Percentiles rank a stretch among this genome's conserved stretches.
Evolutionary conservation across 1,140 invertebrate species (phyloP).

Genomic region (Metaphire vulgaris): DNA sequence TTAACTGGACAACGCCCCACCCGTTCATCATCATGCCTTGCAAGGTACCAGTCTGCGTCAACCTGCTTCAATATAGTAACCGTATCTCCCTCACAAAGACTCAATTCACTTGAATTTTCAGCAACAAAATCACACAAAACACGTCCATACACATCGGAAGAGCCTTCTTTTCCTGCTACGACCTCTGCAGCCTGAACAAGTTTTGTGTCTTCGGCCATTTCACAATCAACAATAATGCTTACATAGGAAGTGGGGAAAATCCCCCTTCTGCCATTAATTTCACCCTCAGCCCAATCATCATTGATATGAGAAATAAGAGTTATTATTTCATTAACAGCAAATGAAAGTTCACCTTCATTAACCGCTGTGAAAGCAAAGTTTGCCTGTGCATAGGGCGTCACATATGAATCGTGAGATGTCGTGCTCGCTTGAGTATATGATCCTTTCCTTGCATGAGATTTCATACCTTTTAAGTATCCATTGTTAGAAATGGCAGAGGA

Average conservation of each 20-base stretch:
- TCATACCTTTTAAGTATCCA: constrained; percentile 4
- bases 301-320: constrained; percentile 59
- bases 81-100: constrained; percentile 56
- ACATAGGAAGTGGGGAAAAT: constrained; percentile 62
- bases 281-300: constrained; percentile 62
- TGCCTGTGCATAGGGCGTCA: constrained; percentile 60
- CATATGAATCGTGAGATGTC: constrained; percentile 44
- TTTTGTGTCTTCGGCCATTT: background rate
- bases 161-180: background rate
- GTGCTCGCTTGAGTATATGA: constrained; percentile 48
- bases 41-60: constrained; percentile 62
- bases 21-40: constrained; percentile 53
- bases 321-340: constrained; percentile 59
- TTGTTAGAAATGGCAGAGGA: too few relatives aligned
- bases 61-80: constrained; percentile 56
- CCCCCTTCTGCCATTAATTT: constrained; percentile 57
- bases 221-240: constrained; percentile 62
- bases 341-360: constrained; percentile 60
- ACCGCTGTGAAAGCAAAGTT: constrained; percentile 60
- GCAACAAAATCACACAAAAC: constrained; percentile 57
- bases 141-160: constrained; percentile 42
- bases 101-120: constrained; percentile 56
- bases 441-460: constrained; percentile 26
- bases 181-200: too few relatives aligned
- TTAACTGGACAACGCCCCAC: constrained; percentile 60